Evolutionary conservation across 2,113 vertebrate genomes (phyloP).

Genomic region (Cochlearius cochlearius): DNA sequence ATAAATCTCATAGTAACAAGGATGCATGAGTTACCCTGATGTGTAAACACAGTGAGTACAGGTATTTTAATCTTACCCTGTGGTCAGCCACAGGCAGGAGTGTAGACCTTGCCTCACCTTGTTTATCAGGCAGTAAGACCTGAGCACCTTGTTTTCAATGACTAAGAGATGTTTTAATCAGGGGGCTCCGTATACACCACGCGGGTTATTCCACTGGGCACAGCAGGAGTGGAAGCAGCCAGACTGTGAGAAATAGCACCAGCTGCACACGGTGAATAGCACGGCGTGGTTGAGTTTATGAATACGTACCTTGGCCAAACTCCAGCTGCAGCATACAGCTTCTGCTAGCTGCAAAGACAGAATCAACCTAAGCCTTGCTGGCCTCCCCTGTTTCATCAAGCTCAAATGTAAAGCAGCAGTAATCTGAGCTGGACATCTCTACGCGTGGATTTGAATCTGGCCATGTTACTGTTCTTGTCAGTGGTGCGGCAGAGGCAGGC

Average conservation of each 20-base stretch:
- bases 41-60: neutral
- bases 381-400: neutral
- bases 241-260: neutral
- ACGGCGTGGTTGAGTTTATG: neutral
- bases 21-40: neutral
- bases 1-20: neutral
- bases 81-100: neutral
- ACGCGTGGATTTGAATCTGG: neutral
- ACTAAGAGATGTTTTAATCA: neutral
- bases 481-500: neutral
- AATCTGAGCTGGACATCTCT: neutral
- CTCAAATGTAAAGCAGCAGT: neutral
- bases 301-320: neutral
- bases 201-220: neutral
- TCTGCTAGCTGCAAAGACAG: neutral
- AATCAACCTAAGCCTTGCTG: neutral
- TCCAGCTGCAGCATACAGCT: neutral
- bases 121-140: neutral
- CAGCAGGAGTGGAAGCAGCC: neutral
- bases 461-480: neutral
- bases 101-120: neutral
- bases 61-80: neutral
- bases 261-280: neutral
- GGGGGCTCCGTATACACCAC: accelerated
- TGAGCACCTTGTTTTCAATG: neutral